Base-by-base conservation (phyloP, 2,113 vertebrate species). In the Burhinus bistriatus region DNA sequence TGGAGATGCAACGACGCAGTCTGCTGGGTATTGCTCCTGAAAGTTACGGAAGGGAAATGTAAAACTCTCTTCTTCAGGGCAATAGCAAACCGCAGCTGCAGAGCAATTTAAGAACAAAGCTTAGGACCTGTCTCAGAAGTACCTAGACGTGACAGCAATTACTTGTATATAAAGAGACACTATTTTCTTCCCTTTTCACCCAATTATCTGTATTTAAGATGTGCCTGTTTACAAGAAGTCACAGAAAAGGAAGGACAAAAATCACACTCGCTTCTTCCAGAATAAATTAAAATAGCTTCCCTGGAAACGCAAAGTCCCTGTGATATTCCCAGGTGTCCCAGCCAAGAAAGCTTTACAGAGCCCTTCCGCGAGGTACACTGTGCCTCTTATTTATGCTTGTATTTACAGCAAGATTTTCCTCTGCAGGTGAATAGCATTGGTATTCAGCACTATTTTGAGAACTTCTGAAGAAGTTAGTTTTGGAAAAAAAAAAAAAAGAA, bases 151-250 rank as follows among this genome's bases (percentile, higher is more conserved):
- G 72, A 61, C 77, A 87, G 73, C 51, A 58, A 75, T 45, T 57
- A 57, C 71, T 26, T 71, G n/a, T 32, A 11, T 5, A 36, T 1
- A 66, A 7, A 68, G 20, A 70, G 23, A 73, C 42, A 52, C 5
- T 11, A 6, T 54, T 91, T 78, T 49, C 36, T 84, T 78, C 59
- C 59, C 55, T 91, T 72, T 91, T 70, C 73, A 81, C 45, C 45
- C 65, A 81, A 73, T 93, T 81, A 91, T 77, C 72, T 80, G 61
- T 80, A 47, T 94, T 97, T 92, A 90, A 93, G 69, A 89, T 22
- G 14, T 57, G 49, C 66, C 66, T 52, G 47, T 71, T 88, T 71
- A 83, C 52, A 77, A 64, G n/a, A 68, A 88, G 40, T 65, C 70
- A 23, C n/a, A n/a, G 82, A 59, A 83, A 83, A 78, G 38, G 51